Evolutionary conservation across 2,113 vertebrate species (phyloP), one percentile per base, ranked within the genome.

Genomic region (Cnemophilus loriae): DNA sequence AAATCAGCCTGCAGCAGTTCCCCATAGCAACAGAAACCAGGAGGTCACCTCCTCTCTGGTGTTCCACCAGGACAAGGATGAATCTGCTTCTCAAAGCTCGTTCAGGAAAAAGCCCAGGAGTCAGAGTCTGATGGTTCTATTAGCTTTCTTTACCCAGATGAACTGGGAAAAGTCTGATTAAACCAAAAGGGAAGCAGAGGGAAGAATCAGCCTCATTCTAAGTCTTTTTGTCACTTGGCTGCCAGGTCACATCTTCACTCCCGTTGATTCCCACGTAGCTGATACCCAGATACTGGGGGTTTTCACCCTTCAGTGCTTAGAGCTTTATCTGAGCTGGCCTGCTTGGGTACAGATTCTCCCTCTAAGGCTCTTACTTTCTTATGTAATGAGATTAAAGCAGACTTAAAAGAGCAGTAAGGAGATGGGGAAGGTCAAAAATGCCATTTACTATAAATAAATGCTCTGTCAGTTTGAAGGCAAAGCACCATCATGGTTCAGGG

Each of bases 361-460:
- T 84, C 84, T 94, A 94, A 94, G 91, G 69, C 81, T 96, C 87
- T 93, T 95, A 95, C 59, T 92, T 84, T 57, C 84, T 94, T 95
- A 73, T 61, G 74, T 85, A 95, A 96, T 94, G 84, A 96, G 94
- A 96, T 96, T 95, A 87, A 92, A 92, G 60, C 32, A 87, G 94
- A 85, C 49, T 96, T 96, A 93, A 89, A 94, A 82, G 91, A 96
- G 41, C 64, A 89, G 57, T 76, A 91, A 94, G 87, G 70, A 89
- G 93, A 89, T 79, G 53, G 88, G 70, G 84, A 94, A 96, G 87
- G 87, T 94, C 49, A 95, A 95, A 94, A 89, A 76, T 93, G 65
- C 60, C 56, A n/a, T 71, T 81, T 53, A 63, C 77, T 71, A 81
- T 84, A 94, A 96, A 93, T 84, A 89, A 79, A 85, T 27, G 50